Evolutionary conservation across 92 coral and sea anemone genomes (phyloP).

Genomic region (Parazoanthus atlanticus): DNA sequence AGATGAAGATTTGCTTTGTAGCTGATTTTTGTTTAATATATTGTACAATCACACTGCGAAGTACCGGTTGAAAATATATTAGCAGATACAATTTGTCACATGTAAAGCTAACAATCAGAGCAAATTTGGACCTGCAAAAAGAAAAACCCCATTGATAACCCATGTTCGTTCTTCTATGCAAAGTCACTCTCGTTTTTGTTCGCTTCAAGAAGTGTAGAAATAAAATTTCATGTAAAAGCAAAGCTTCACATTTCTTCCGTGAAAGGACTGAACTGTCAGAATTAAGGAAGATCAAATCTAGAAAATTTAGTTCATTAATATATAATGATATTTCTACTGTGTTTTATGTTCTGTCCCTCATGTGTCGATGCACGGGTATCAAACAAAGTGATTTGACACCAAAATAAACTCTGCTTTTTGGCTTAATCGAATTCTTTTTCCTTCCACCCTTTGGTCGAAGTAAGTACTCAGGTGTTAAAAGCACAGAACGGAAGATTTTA

Average conservation of each 20-base stretch:
- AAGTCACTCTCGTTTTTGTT: not conserved
- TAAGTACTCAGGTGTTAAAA: not conserved
- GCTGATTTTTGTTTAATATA: not conserved
- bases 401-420: slow-evolving; percentile 2
- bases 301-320: slow-evolving; percentile 33
- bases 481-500: not conserved
- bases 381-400: not conserved
- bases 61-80: slow-evolving; percentile 36
- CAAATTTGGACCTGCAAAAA: not conserved
- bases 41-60: slow-evolving; percentile 15
- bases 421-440: too few relatives aligned
- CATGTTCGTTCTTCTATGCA: slow-evolving; percentile 12
- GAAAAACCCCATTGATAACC: not conserved
- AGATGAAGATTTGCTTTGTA: slow-evolving; percentile 28
- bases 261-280: slow-evolving; percentile 3
- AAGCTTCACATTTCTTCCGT: not conserved
- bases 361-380: slow-evolving; percentile 1
- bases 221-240: not conserved
- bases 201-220: not conserved
- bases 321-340: slow-evolving; percentile 24
- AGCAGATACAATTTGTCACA: slow-evolving; percentile 34
- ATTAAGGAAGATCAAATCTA: slow-evolving; percentile 42
- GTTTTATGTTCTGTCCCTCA: not conserved
- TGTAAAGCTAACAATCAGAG: slow-evolving; percentile 26
- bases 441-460: not conserved